Evolutionary conservation across 2,888 invertebrate genomes (phyloP).

Genomic region (Magallana nippona): DNA sequence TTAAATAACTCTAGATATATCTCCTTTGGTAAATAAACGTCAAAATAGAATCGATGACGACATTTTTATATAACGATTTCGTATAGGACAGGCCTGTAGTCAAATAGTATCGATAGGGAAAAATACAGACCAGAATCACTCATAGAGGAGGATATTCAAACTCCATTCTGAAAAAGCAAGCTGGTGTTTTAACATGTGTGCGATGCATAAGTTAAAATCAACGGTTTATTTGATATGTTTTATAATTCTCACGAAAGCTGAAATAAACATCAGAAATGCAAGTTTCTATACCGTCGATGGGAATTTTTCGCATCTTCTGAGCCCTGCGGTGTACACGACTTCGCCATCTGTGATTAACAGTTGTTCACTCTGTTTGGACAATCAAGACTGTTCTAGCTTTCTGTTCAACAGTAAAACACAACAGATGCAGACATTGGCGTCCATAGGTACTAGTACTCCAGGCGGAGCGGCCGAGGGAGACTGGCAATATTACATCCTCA

Average conservation of each 20-base stretch:
- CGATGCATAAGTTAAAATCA: background rate
- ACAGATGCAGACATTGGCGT: background rate
- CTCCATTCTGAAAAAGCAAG: too few relatives aligned
- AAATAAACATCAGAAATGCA: background rate
- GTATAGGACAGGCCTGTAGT: too few relatives aligned
- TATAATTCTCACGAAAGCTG: background rate
- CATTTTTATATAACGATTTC: too few relatives aligned
- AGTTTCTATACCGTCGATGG: background rate
- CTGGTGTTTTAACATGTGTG: too few relatives aligned
- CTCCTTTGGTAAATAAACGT: too few relatives aligned
- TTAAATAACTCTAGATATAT: too few relatives aligned
- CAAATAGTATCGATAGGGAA: too few relatives aligned
- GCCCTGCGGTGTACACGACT: background rate
- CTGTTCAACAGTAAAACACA: background rate
- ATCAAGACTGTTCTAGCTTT: background rate
- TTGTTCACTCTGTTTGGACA: background rate
- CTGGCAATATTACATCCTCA: background rate
- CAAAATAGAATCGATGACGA: too few relatives aligned
- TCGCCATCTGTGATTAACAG: background rate
- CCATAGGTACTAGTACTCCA: background rate
- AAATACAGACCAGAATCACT: too few relatives aligned
- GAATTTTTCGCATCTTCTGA: slow-evolving; percentile 2
- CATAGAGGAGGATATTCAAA: too few relatives aligned
- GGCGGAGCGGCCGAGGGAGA: background rate
- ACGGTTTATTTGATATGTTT: background rate